Evolutionary conservation across 2,797 vertebrate species (phyloP).

Genomic region (Pangasius sanitwongsei): DNA sequence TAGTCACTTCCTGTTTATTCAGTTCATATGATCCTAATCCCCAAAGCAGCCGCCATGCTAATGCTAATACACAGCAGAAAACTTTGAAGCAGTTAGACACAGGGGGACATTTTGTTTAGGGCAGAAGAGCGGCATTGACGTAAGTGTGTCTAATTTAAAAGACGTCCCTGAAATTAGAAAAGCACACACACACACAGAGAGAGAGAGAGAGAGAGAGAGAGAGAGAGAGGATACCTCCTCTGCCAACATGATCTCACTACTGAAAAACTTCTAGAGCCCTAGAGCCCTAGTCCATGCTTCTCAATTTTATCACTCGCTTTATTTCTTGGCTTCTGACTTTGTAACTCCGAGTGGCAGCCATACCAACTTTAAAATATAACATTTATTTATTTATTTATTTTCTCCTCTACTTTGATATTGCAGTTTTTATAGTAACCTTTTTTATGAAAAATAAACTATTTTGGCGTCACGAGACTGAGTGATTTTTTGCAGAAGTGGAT

Average conservation of each 20-base stretch:
- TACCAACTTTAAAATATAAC: neutral
- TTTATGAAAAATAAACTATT: neutral
- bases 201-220: neutral
- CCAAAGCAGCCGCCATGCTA: slow-evolving; percentile 19
- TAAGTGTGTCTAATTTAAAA: neutral
- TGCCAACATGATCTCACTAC: neutral
- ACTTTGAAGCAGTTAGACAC: slow-evolving; percentile 3
- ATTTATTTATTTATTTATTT: neutral
- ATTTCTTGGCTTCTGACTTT: neutral
- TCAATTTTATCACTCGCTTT: neutral
- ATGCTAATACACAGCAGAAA: slow-evolving; percentile 10
- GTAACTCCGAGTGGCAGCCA: neutral
- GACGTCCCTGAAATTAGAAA: slow-evolving; percentile 4
- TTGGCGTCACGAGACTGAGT: neutral
- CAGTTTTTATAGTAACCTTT: neutral
- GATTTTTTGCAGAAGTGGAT: no score
- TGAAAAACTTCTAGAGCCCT: neutral
- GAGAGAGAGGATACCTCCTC: neutral
- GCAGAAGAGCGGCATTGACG: neutral
- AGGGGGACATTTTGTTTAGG: neutral
- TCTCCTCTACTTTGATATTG: neutral
- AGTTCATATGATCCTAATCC: slow-evolving; percentile 21
- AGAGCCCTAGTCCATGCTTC: neutral
- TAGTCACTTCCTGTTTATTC: slow-evolving; percentile 9
- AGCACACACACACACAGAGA: neutral